Evolutionary conservation across 2,888 invertebrate genomes (phyloP), one percentile per base, ranked within the genome.

Genomic region (Boloria euphrosyne): DNA sequence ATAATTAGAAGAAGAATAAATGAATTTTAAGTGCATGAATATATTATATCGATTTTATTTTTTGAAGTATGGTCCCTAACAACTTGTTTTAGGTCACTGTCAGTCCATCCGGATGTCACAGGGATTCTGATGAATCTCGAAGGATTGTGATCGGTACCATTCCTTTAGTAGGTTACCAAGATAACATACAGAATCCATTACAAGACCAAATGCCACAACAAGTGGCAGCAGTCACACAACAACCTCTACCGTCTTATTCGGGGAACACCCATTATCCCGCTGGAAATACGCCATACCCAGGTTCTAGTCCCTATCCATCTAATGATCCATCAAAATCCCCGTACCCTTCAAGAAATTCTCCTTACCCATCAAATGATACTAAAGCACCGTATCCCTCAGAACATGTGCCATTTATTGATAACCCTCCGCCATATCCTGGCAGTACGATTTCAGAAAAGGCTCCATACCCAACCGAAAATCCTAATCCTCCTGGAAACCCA

Each of bases 71-170:
- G 5, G 5, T n/a, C 16, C 22, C 22, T 22, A 22, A 14, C 17
- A 38, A 54, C n/a, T 17, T 66, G 18, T 71, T 67, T 13, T 74
- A 91, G 91, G 84, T 88, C 0, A 76, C 73, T 4, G 73, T 89
- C 16, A 74, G 71, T 50, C 77, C 84, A 0, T 70, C 78, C 0
- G 84, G 85, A 1, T 90, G 90, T 60, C 90, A 90, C 70, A 63
- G 67, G 0, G 78, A 82, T 71, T 75, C 74, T 6, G 79, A 81
- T 0, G 80, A 81, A 2, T 65, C 71, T 0, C 76, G 72, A 0
- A 76, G 71, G 0, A 74, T 90, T 18, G 75, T 83, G 10, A 77
- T 92, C 16, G 91, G 91, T 0, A 83, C 80, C 4, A 71, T 88
- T 4, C 90, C 91, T 0, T 70, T 91, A 5, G 67, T 74, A 0